Evolutionary conservation across 2,797 vertebrate species (phyloP), one percentile per base, ranked within the genome.

Genomic region (Linurgus olivaceus): DNA sequence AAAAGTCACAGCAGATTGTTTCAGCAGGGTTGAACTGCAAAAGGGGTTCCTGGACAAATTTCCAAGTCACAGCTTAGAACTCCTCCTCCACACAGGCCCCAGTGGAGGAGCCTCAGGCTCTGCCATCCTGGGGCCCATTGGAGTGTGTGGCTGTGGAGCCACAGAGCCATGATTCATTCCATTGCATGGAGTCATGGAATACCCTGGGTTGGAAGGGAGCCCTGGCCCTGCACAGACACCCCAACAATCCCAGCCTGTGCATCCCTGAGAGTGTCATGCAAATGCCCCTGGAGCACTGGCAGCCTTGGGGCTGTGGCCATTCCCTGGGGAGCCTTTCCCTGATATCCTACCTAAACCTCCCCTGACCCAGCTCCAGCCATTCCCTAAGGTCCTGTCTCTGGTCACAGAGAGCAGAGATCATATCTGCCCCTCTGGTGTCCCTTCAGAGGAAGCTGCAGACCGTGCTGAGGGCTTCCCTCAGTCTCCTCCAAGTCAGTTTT

Each of bases 371-470:
- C 15, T 63, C 31, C 58, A 57, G 75, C 37, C 1, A 0, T 45
- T 72, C 45, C 45, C 28, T 71, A 0, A 1, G 28, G 4, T 33
- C 24, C 33, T 65, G 28, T 33, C 26, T 47, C 9, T 73, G 24
- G 29, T 66, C 25, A 1, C 24, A 33, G 5, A 58, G 20, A 40
- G 17, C 33, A 58, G 52, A 66, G 37, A 7, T 37, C 0, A 0
- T 29, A 15, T 14, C 35, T 70, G 21, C 12, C 26, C 11, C 31
- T 71, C 42, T 35, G 25, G 38, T 66, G 12, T 38, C 29, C 45
- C 45, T 73, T n/a, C 12, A 10, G 20, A 66, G 33, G 47, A 73
- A 59, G 40, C 17, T 80, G 54, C 54, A 88, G 52, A 59, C 25
- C 29, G 14, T 0, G 0, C 31, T 24, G 15, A 40, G 61, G 31